A percentile compares a stretch with the other conserved stretches of the same genome.
phyloP scores from a whole-genome alignment of 2,888 invertebrate genomes.

The Microdon myrmicae region DNA sequence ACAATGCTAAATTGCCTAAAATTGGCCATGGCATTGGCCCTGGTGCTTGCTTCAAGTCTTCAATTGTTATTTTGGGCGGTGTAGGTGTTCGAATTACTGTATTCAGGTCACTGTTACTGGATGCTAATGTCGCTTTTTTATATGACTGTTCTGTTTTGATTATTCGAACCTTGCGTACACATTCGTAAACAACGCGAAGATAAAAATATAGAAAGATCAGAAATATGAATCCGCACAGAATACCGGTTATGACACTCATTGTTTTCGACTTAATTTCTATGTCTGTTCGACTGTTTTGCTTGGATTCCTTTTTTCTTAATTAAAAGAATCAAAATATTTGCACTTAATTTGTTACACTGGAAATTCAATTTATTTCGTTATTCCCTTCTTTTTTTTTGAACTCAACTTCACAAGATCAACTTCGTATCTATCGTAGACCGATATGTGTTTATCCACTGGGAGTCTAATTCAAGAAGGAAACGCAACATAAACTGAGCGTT shows the following conservation, averaged over 20 bases:
- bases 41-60: constrained; percentile 68
- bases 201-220: constrained; percentile 53
- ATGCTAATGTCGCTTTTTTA: constrained; percentile 25
- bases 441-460: constrained; percentile 3
- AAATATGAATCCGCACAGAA: constrained; percentile 44
- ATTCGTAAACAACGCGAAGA: constrained; percentile 55
- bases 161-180: constrained; percentile 54
- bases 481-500: constrained; percentile 48
- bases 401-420: background rate
- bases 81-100: background rate
- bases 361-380: background rate
- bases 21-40: constrained; percentile 77
- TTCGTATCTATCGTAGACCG: too few species aligned
- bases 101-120: constrained; percentile 24
- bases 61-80: constrained; percentile 18
- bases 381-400: constrained; percentile 1
- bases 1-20: constrained; percentile 76
- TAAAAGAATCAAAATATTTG: too few species aligned
- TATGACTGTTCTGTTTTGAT: constrained; percentile 28
- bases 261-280: constrained; percentile 12
- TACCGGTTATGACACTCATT: constrained; percentile 48
- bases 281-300: constrained; percentile 7
- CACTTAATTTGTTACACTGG: background rate
- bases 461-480: constrained; percentile 33
- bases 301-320: background rate